Evolutionary conservation across 2,888 invertebrate species (phyloP), one percentile per base, ranked within the genome.

Genomic region (Euclidia mi): DNA sequence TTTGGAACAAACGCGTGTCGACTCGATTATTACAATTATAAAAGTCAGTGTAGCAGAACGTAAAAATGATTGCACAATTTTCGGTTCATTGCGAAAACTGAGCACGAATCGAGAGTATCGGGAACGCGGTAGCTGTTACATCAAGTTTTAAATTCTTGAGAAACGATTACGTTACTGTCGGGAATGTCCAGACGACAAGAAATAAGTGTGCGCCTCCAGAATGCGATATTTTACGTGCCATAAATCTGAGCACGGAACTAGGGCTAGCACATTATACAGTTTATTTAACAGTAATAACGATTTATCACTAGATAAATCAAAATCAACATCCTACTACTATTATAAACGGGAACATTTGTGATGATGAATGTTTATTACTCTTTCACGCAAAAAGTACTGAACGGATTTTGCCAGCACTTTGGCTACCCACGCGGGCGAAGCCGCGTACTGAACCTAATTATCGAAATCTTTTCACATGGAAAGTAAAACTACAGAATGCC

Each of bases 211-310:
- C n/a, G 28, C 9, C 51, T 48, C 20, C 15, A 56, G 41, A 49
- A 44, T 43, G 29, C 18, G 29, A 45, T 52, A 44, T 56, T 50
- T 58, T 20, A 53, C 15, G 34, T 25, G 31, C 25, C 40, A 44
- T 53, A 56, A 53, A 57, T 57, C 47, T 14, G 34, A 56, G 17
- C 35, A 18, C 50, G 3, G n/a, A n/a, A 35, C 18, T 20, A 28
- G 28, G 18, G 35, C 40, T 40, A 40, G 10, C 20, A 31, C 12
- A 6, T 25, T 25, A 3, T 25, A 25, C 20, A 25, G 1, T 25
- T 25, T 25, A 25, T 3, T 25, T 3, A 25, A 25, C 6, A 25
- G n/a, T 25, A 3, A 7, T 25, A n/a, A n/a, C 20, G 2, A 25
- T 25, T 25, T 25, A n/a, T n/a, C n/a, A n/a, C n/a, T n/a, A n/a